Evolutionary conservation across 2,888 invertebrate genomes (phyloP).

Genomic region (Onthophagus sagittarius): DNA sequence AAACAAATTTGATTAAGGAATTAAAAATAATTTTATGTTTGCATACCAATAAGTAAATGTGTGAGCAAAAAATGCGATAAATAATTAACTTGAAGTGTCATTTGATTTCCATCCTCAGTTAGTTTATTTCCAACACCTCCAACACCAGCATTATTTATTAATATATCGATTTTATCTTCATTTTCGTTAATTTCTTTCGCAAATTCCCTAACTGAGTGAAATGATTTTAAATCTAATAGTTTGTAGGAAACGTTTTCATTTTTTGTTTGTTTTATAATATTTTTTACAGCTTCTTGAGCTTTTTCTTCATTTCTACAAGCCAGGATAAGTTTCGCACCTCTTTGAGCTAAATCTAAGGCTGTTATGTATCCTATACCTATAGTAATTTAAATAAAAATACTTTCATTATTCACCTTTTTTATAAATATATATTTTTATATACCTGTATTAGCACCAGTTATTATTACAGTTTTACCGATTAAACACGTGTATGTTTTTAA

Average conservation of each 20-base stretch:
- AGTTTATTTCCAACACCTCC: constrained; percentile 47
- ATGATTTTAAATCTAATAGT: constrained; percentile 53
- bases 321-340: constrained; percentile 54
- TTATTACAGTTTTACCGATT: constrained; percentile 26
- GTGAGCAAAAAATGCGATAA: constrained; percentile 64
- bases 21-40: neutral
- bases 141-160: constrained; percentile 63
- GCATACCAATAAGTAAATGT: constrained; percentile 55
- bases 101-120: constrained; percentile 61
- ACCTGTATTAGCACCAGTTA: constrained; percentile 8
- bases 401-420: neutral
- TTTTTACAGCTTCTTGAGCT: constrained; percentile 23
- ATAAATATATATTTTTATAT: neutral
- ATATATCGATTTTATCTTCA: constrained; percentile 56
- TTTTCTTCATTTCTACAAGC: constrained; percentile 48
- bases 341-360: constrained; percentile 44
- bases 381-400: constrained; percentile 14
- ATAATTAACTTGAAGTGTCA: constrained; percentile 62
- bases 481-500: constrained; percentile 22
- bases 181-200: constrained; percentile 54
- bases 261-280: constrained; percentile 38
- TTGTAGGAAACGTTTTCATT: constrained; percentile 43
- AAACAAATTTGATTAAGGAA: constrained; percentile 31
- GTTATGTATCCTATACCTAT: constrained; percentile 47
- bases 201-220: constrained; percentile 57